phyloP scores from a whole-genome alignment of 2,888 invertebrate species.

The Euspilapteryx auroguttella region DNA sequence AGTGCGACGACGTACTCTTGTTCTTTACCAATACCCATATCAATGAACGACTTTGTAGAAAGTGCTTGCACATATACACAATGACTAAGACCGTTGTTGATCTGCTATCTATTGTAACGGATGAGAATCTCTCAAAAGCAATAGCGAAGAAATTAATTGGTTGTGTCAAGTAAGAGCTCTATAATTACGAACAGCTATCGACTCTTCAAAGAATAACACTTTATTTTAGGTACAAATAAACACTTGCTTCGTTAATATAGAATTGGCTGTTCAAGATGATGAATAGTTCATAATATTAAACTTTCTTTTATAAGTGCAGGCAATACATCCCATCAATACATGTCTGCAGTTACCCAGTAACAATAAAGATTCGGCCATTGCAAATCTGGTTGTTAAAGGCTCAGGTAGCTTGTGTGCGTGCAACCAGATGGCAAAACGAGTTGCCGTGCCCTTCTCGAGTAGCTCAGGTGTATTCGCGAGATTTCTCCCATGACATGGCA shows the following conservation, averaged over 20 bases:
- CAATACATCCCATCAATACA: no score
- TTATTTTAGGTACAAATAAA: constrained; percentile 17
- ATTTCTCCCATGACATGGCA: constrained; percentile 14
- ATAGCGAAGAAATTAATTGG: constrained; percentile 21
- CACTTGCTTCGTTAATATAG: no score
- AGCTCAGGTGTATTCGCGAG: constrained; percentile 26
- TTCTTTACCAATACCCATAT: no score
- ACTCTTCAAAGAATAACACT: constrained; percentile 16
- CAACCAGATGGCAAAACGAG: constrained; percentile 41
- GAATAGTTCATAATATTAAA: no score
- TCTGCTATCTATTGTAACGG: constrained; percentile 3
- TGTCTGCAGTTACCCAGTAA: constrained; percentile 6
- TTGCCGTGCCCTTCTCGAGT: constrained; percentile 22
- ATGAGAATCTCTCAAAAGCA: not conserved
- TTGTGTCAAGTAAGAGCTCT: constrained; percentile 13
- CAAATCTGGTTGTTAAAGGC: constrained; percentile 3
- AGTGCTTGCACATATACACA: constrained; percentile 16
- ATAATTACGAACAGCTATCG: constrained; percentile 20
- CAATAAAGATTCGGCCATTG: constrained; percentile 13
- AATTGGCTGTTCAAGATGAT: no score
- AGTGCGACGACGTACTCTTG: no score
- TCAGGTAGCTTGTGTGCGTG: constrained; percentile 8
- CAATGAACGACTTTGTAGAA: constrained; percentile 5
- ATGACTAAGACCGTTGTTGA: constrained; percentile 13
- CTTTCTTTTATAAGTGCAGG: no score